Percentiles rank a stretch among this genome's conserved stretches.
Conservation (phyloP, 1,140 invertebrate genomes). For the Cotesia chilonis region DNA sequence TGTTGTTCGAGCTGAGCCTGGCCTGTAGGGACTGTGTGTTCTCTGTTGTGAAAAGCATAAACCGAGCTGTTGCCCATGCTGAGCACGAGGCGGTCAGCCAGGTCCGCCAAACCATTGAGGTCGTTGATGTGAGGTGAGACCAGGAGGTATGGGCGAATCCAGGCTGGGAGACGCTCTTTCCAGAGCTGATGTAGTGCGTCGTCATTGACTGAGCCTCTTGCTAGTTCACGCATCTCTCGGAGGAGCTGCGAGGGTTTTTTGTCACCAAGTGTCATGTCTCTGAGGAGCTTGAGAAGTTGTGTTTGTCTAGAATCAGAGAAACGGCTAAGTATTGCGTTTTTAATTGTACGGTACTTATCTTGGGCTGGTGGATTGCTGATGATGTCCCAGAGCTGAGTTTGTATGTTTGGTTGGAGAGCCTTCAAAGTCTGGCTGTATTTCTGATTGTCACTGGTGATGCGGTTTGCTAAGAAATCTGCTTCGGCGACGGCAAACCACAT, state of each 20-base stretch:
- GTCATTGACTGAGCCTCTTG: background rate
- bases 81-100: background rate
- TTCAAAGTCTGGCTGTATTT: background rate
- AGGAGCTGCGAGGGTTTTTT: background rate
- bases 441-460: background rate
- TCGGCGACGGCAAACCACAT: background rate
- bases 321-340: background rate
- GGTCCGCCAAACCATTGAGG: background rate
- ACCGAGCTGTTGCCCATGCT: background rate
- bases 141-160: background rate
- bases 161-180: background rate
- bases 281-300: background rate
- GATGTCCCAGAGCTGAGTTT: background rate
- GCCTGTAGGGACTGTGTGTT: background rate
- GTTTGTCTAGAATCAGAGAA: conserved; percentile 1
- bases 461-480: background rate
- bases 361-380: background rate
- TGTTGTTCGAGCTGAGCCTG: background rate
- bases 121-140: background rate
- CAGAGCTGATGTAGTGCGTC: background rate
- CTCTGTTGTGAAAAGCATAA: background rate
- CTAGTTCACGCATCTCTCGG: background rate
- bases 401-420: background rate
- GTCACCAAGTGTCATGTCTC: background rate
- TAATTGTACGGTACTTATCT: background rate